These are phyloP conservation scores for Neodon shergylaensis DNA, from an alignment of 2,113 vertebrate genomes.

Conservation along the genomic window DNA sequence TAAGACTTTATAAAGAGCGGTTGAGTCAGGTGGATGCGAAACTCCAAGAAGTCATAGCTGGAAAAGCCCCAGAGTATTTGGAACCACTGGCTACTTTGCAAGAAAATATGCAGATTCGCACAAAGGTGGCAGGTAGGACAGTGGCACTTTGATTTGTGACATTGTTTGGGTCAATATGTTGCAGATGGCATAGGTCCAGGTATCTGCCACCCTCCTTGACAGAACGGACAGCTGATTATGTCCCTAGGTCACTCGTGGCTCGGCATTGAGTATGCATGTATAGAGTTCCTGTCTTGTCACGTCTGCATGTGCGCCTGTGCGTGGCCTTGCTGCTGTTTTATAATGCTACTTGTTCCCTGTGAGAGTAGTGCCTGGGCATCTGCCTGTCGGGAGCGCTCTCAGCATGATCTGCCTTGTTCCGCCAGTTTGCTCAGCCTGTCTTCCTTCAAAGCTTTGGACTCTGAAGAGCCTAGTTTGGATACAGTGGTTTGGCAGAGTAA, in stretches of 20 bases:
- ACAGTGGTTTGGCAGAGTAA: constrained; percentile 8
- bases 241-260: background rate
- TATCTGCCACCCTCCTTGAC: constrained; percentile 25
- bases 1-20: constrained; percentile 97
- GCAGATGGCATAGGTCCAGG: background rate
- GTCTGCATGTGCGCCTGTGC: background rate
- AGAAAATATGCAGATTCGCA: constrained; percentile 99
- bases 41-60: constrained; percentile 97
- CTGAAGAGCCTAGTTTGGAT: constrained; percentile 32
- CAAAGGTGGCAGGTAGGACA: constrained; percentile 96
- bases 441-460: background rate
- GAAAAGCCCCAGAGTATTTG: constrained; percentile 98
- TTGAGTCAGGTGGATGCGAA: constrained; percentile 99
- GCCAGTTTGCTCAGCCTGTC: background rate
- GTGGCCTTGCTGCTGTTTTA: background rate
- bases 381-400: background rate
- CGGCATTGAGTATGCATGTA: background rate
- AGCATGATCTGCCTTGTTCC: background rate
- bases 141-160: constrained; percentile 67
- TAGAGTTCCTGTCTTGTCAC: background rate
- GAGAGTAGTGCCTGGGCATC: background rate
- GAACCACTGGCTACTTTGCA: constrained; percentile 97
- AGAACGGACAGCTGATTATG: background rate
- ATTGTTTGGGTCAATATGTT: background rate
- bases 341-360: background rate